These are phyloP conservation scores for Peromyscus nudipes DNA, from an alignment of 2,797 vertebrate species.

Conservation along the genomic window DNA sequence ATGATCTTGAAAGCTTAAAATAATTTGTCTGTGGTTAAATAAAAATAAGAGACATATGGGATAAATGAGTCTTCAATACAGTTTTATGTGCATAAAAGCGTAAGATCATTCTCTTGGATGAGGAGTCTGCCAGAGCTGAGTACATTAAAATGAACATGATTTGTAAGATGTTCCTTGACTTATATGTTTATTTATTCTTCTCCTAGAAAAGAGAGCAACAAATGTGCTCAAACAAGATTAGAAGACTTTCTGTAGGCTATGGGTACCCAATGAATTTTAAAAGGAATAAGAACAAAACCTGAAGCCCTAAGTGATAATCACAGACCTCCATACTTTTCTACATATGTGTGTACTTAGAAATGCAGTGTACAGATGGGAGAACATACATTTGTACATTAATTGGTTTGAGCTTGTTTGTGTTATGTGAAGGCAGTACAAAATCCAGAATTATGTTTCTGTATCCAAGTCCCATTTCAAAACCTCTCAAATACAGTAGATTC, in stretches of 20 bases:
- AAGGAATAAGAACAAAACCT: not conserved
- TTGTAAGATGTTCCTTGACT: not conserved
- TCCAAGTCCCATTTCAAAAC: conserved; percentile 61
- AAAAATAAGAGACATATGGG: conserved; percentile 78
- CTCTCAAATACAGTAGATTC: conserved; percentile 49
- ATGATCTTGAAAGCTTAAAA: conserved; percentile 74
- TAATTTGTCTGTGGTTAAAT: conserved; percentile 72
- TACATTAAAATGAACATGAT: conserved; percentile 56
- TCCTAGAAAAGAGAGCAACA: conserved; percentile 72
- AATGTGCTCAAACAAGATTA: conserved; percentile 72
- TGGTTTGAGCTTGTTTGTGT: conserved; percentile 61
- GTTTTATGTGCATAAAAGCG: conserved; percentile 58
- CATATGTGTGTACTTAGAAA: conserved; percentile 2
- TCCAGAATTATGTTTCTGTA: conserved; percentile 23
- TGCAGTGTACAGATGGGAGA: not conserved
- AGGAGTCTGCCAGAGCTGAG: conserved; percentile 71
- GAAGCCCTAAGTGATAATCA: conserved; percentile 63
- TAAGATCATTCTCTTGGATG: conserved; percentile 74
- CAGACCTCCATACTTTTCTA: conserved; percentile 16
- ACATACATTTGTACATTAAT: conserved; percentile 41
- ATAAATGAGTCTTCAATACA: conserved; percentile 77
- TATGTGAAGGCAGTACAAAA: conserved; percentile 68
- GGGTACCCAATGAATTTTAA: not conserved
- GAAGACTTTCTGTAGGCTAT: conserved; percentile 66
- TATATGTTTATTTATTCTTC: conserved; percentile 70